Evolutionary conservation across 2,797 vertebrate genomes (phyloP).

Genomic region (Bovichtus diacanthus): DNA sequence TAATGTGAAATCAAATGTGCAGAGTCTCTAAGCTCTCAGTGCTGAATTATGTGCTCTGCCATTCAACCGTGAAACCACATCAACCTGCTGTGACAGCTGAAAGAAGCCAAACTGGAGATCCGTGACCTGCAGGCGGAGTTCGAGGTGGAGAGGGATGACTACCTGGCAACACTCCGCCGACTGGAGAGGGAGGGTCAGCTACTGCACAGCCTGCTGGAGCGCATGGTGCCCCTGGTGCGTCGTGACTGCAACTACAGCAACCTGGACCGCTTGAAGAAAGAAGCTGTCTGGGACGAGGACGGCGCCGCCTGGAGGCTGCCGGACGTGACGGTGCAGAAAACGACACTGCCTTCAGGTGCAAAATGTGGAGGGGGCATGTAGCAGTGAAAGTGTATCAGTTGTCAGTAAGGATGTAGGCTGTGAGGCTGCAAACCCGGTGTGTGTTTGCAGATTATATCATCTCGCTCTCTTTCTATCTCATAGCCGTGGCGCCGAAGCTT

Average conservation of each 20-base stretch:
- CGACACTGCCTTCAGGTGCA: constrained; percentile 89
- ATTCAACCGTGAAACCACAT: background rate
- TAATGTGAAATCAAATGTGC: background rate
- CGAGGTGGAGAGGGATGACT: constrained; percentile 90
- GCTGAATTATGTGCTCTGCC: background rate
- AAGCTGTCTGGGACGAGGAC: constrained; percentile 91
- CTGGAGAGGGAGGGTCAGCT: constrained; percentile 89
- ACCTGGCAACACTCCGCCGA: constrained; percentile 86
- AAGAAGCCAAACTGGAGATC: constrained; percentile 90
- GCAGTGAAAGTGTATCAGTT: background rate
- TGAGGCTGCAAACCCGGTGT: background rate
- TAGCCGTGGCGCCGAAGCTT: constrained; percentile 81
- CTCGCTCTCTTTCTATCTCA: constrained; percentile 21
- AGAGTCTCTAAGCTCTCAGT: background rate
- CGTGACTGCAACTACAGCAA: constrained; percentile 93
- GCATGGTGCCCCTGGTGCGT: constrained; percentile 87
- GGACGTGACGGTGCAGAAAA: constrained; percentile 87
- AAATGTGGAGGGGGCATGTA: background rate
- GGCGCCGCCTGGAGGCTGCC: constrained; percentile 88
- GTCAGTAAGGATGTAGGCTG: background rate
- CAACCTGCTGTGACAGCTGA: constrained; percentile 80
- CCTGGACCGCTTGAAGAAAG: constrained; percentile 85
- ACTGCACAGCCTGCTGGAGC: constrained; percentile 88
- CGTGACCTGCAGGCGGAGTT: constrained; percentile 91
- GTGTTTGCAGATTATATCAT: background rate